Evolutionary conservation across 2,797 vertebrate species (phyloP).

Genomic region (Periparus ater): DNA sequence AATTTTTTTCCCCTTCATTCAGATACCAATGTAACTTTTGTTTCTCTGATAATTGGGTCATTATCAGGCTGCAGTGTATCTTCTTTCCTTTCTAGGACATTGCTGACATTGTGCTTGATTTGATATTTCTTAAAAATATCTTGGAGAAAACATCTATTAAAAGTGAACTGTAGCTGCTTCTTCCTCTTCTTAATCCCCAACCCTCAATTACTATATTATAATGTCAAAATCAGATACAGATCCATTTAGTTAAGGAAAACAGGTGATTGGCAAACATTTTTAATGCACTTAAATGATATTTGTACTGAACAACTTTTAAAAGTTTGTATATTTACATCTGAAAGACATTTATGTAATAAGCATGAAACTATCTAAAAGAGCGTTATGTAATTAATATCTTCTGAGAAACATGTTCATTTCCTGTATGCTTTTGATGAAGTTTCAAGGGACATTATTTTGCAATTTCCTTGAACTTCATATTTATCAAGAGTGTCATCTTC

Average conservation of each 20-base stretch:
- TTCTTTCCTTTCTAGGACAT: not conserved
- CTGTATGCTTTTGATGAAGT: not conserved
- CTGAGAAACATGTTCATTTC: not conserved
- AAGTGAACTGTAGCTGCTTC: not conserved
- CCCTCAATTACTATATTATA: not conserved
- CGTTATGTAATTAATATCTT: not conserved
- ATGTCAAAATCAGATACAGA: not conserved
- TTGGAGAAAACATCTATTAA: not conserved
- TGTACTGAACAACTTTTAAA: not conserved
- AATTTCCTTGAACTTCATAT: not conserved
- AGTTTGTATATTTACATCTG: not conserved
- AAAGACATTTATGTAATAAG: not conserved
- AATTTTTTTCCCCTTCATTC: accelerated
- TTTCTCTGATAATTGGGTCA: not conserved
- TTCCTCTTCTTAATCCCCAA: not conserved
- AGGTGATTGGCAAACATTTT: not conserved
- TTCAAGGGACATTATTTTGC: not conserved
- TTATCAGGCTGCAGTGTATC: not conserved
- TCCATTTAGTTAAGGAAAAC: not conserved
- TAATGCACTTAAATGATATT: not conserved
- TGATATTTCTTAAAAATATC: not conserved
- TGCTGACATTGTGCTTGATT: not conserved
- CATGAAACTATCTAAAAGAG: not conserved
- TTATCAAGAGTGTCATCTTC: not conserved
- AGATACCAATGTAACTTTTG: not conserved